phyloP scores from a whole-genome alignment of 2,113 vertebrate genomes.

The Osmerus mordax region DNA sequence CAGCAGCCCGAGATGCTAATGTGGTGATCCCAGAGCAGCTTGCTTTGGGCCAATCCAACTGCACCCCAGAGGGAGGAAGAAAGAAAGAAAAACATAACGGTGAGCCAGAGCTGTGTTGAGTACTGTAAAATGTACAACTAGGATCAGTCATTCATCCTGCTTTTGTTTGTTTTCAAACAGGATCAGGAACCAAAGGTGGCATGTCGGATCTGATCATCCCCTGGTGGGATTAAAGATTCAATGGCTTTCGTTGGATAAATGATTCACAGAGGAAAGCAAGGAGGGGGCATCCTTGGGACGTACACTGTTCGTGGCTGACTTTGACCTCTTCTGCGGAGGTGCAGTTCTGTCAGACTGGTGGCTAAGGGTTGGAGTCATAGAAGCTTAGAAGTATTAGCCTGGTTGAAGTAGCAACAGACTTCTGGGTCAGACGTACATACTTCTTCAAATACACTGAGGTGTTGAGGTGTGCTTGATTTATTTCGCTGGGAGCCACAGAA shows the following conservation, averaged over 20 bases:
- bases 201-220: constrained; percentile 17
- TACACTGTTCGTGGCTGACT: constrained; percentile 26
- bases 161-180: constrained; percentile 5
- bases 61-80: constrained; percentile 1
- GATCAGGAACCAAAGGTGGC: constrained; percentile 6
- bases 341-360: not conserved
- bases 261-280: constrained; percentile 27
- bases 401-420: too few species aligned
- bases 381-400: not conserved
- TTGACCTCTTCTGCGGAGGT: constrained; percentile 3
- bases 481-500: not conserved
- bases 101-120: not conserved
- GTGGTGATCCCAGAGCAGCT: constrained; percentile 21
- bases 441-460: not conserved
- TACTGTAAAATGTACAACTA: not conserved
- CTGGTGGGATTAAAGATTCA: constrained; percentile 23
- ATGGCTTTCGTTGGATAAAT: constrained; percentile 29
- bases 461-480: not conserved
- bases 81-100: not conserved
- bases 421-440: too few species aligned
- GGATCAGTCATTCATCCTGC: not conserved
- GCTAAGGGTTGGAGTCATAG: not conserved
- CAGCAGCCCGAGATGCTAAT: constrained; percentile 29
- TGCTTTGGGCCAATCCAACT: constrained; percentile 30
- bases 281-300: constrained; percentile 5